Evolutionary conservation across 2,888 invertebrate genomes (phyloP).

Genomic region (Zaprionus lineosus): DNA sequence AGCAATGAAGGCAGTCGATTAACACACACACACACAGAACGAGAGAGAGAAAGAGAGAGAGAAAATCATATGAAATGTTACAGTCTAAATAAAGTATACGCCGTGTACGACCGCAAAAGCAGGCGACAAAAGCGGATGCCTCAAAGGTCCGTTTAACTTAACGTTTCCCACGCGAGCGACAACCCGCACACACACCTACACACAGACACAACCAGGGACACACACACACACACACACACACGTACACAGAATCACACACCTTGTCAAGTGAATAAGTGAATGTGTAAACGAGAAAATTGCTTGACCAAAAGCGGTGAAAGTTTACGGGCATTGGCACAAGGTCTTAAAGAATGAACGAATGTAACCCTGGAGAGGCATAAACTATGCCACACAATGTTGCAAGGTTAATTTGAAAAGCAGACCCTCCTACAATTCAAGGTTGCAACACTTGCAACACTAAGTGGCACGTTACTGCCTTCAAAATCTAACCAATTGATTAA

Average conservation of each 20-base stretch:
- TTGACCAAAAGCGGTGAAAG: constrained; percentile 25
- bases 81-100: constrained; percentile 57
- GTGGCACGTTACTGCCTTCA: too few species aligned
- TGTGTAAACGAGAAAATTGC: constrained; percentile 5
- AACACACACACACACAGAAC: constrained; percentile 19
- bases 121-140: constrained; percentile 55
- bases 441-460: too few species aligned
- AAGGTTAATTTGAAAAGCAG: constrained; percentile 31
- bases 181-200: constrained; percentile 23
- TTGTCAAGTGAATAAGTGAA: constrained; percentile 36
- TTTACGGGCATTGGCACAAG: constrained; percentile 13
- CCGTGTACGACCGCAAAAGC: constrained; percentile 38
- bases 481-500: constrained; percentile 23
- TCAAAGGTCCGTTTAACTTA: constrained; percentile 75
- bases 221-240: constrained; percentile 2
- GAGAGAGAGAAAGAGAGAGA: background rate
- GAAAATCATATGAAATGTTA: constrained; percentile 16
- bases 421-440: background rate
- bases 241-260: constrained; percentile 32
- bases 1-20: constrained; percentile 54
- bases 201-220: constrained; percentile 2
- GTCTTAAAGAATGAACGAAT: constrained; percentile 50
- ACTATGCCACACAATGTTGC: constrained; percentile 12
- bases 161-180: constrained; percentile 69
- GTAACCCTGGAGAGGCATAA: constrained; percentile 42